phyloP scores from a whole-genome alignment of 30 jellyfish, hydroid and myxozoan species.

The Aurelia coerulea region DNA sequence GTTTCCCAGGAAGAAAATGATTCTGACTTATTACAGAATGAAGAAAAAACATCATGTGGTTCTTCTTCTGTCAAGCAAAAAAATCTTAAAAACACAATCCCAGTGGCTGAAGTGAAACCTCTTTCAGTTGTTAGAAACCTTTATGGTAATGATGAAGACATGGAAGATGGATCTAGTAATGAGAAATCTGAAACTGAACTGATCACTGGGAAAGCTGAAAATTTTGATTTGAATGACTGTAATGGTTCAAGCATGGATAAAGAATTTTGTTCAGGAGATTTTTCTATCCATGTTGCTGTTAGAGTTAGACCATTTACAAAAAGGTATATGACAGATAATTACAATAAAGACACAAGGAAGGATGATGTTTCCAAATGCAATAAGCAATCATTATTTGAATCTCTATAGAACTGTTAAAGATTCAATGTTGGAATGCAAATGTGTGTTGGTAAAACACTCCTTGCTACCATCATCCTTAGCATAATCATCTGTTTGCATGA shows the following conservation, averaged over 20 bases:
- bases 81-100: not conserved
- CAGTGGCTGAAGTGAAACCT: slow-evolving; percentile 45
- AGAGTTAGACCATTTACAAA: slow-evolving; percentile 90
- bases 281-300: slow-evolving; percentile 89
- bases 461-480: no score
- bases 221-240: not conserved
- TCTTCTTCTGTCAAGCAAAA: not conserved
- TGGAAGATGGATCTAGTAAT: slow-evolving; percentile 1
- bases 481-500: no score
- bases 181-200: not conserved
- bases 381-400: no score
- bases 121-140: slow-evolving; percentile 25
- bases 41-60: not conserved
- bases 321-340: slow-evolving; percentile 46
- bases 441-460: no score
- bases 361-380: no score
- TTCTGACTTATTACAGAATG: not conserved
- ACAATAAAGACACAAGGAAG: no score
- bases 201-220: not conserved
- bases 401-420: no score
- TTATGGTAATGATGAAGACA: not conserved
- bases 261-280: slow-evolving; percentile 25
- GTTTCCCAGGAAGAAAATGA: slow-evolving; percentile 17
- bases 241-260: not conserved
- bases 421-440: no score